Percentiles rank a stretch among this genome's conserved stretches.
Evolutionary conservation across 1,140 invertebrate species (phyloP).

Genomic region (Dermatophagoides farinae): DNA sequence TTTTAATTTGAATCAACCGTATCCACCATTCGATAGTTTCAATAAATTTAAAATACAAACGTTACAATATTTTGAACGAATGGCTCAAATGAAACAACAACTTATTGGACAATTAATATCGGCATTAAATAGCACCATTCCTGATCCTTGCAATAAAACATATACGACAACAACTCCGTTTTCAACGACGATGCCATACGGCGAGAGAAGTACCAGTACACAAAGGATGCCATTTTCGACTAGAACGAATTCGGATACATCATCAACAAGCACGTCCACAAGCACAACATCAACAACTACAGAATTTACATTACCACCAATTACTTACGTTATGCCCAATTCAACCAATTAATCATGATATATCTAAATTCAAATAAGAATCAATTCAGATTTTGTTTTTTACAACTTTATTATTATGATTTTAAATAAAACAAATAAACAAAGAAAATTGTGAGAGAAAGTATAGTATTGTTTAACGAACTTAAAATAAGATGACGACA

Average conservation of each 20-base stretch:
- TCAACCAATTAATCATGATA: too few species aligned
- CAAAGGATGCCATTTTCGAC: too few species aligned
- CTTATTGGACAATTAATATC: not conserved
- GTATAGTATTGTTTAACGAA: too few species aligned
- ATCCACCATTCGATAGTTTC: not conserved
- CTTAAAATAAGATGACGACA: too few species aligned
- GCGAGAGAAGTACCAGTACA: not conserved
- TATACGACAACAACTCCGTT: not conserved
- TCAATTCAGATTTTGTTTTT: too few species aligned
- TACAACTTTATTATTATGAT: too few species aligned
- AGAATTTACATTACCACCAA: not conserved
- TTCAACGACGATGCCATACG: not conserved
- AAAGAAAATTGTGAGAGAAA: too few species aligned
- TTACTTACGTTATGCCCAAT: not conserved
- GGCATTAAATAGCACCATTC: too few species aligned
- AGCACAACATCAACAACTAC: not conserved
- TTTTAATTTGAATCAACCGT: not conserved
- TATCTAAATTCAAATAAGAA: too few species aligned
- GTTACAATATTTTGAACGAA: not conserved
- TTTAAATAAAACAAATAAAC: too few species aligned
- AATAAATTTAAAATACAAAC: not conserved
- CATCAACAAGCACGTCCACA: not conserved
- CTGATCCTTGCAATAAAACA: not conserved
- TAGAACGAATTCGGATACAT: too few species aligned
- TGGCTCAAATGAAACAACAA: not conserved